A percentile compares a stretch with the other conserved stretches of the same genome.
These are phyloP conservation scores for Periparus ater DNA, from an alignment of 2,797 vertebrate species.

Conservation along the genomic window DNA sequence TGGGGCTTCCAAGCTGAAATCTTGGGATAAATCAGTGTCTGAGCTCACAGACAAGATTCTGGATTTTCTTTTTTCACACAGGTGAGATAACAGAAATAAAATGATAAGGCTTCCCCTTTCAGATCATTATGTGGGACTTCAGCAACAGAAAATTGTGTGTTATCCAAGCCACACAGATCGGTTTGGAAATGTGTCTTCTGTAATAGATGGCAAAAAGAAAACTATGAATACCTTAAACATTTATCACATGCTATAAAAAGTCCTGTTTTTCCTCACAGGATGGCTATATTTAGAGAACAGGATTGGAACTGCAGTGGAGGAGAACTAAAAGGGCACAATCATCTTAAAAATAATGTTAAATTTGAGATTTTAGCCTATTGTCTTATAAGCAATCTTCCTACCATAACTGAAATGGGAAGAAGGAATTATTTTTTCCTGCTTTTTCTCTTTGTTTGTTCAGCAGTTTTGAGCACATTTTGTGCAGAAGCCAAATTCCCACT, in stretches of 20 bases:
- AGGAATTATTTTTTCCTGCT: conserved; percentile 11
- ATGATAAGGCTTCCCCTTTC: background rate
- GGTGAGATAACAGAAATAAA: background rate
- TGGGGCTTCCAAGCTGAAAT: rapidly evolving
- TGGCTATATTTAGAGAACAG: background rate
- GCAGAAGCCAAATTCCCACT: conserved; percentile 50
- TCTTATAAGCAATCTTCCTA: background rate
- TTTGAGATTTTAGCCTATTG: background rate
- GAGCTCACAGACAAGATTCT: background rate
- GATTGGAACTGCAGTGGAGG: background rate
- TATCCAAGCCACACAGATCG: background rate
- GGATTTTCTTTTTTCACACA: background rate
- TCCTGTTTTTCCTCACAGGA: background rate
- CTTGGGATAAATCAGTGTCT: background rate
- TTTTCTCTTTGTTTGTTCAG: conserved; percentile 34
- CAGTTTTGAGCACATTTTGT: conserved; percentile 19
- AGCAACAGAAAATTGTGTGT: background rate
- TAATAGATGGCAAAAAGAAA: background rate
- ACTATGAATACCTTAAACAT: background rate
- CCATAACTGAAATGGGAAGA: background rate
- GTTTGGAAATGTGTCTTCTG: background rate
- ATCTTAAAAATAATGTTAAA: background rate
- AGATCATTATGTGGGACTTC: background rate
- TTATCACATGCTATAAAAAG: background rate
- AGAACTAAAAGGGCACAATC: background rate